Percentiles rank a stretch among this genome's conserved stretches.
Evolutionary conservation across 2,888 invertebrate genomes (phyloP).

Genomic region (Cryptus viduatorius): DNA sequence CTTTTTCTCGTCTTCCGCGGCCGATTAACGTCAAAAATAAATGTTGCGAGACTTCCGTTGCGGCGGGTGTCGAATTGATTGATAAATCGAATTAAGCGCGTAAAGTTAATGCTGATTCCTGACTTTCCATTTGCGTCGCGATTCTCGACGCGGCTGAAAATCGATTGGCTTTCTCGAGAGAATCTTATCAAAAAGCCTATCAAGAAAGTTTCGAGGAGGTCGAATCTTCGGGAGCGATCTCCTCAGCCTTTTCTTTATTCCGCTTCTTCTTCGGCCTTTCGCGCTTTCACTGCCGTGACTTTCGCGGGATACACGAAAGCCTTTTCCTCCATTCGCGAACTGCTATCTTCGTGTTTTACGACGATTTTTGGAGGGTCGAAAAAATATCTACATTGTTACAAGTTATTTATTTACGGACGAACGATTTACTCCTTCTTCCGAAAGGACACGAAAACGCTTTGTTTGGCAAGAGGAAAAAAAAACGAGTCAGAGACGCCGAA

Average conservation of each 20-base stretch:
- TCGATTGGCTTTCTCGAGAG: slow-evolving; percentile 22
- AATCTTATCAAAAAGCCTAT: slow-evolving; percentile 37
- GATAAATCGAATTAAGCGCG: background rate
- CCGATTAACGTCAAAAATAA: no score
- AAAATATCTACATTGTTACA: slow-evolving; percentile 34
- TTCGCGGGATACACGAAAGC: slow-evolving; percentile 22
- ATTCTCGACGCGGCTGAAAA: slow-evolving; percentile 15
- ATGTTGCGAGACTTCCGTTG: background rate
- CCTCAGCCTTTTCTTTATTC: background rate
- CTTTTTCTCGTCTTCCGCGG: no score
- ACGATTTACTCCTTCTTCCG: no score
- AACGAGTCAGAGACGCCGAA: slow-evolving; percentile 48
- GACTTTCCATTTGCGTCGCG: slow-evolving; percentile 10
- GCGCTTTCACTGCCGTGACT: slow-evolving; percentile 48
- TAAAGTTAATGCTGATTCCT: background rate
- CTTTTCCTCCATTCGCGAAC: slow-evolving; percentile 40
- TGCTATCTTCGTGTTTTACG: background rate
- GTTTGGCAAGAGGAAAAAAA: slow-evolving; percentile 17
- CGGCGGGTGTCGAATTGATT: background rate
- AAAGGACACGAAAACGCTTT: no score
- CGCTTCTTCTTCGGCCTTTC: slow-evolving; percentile 11
- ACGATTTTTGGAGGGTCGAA: background rate
- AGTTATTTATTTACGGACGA: background rate
- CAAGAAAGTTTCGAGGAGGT: slow-evolving; percentile 30
- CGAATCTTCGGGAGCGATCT: slow-evolving; percentile 10